Conservation (phyloP, 2,888 invertebrate species). For the Caenorhabditis sulstoni region DNA sequence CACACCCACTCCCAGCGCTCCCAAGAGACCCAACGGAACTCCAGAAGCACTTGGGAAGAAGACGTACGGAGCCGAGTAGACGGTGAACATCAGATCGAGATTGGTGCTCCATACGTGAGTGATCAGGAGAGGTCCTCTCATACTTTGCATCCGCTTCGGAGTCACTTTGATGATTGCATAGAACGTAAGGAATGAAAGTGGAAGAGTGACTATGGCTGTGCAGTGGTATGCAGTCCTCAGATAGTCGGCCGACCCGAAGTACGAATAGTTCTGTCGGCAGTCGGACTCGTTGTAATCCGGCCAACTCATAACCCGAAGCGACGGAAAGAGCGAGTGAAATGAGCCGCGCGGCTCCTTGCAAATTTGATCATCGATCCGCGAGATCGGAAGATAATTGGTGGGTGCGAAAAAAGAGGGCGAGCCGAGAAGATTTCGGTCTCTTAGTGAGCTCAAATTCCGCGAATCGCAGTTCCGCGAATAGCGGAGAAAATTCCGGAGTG, state of each 20-base stretch:
- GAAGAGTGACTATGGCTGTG: constrained; percentile 22
- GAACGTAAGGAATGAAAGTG: constrained; percentile 28
- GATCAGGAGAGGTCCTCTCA: constrained; percentile 27
- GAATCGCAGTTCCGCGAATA: no score
- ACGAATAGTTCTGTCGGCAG: constrained; percentile 21
- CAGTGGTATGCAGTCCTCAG: constrained; percentile 35
- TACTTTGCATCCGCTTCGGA: constrained; percentile 26
- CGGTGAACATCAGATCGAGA: constrained; percentile 25
- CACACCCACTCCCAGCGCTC: not conserved
- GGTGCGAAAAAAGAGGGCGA: not conserved
- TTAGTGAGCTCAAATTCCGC: not conserved
- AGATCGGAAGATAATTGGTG: not conserved
- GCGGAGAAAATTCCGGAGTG: no score
- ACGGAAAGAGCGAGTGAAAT: not conserved
- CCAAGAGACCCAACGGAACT: constrained; percentile 19
- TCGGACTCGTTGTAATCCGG: constrained; percentile 8
- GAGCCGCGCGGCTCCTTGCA: not conserved
- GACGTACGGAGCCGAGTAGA: not conserved
- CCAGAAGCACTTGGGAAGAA: constrained; percentile 42
- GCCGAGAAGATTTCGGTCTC: not conserved
- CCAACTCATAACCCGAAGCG: constrained; percentile 3
- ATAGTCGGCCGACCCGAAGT: constrained; percentile 11
- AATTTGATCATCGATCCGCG: not conserved
- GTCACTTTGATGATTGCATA: constrained; percentile 33
- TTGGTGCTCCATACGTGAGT: constrained; percentile 35